Conservation (phyloP, 2,888 invertebrate species). For the Ptychoptera contaminata region DNA sequence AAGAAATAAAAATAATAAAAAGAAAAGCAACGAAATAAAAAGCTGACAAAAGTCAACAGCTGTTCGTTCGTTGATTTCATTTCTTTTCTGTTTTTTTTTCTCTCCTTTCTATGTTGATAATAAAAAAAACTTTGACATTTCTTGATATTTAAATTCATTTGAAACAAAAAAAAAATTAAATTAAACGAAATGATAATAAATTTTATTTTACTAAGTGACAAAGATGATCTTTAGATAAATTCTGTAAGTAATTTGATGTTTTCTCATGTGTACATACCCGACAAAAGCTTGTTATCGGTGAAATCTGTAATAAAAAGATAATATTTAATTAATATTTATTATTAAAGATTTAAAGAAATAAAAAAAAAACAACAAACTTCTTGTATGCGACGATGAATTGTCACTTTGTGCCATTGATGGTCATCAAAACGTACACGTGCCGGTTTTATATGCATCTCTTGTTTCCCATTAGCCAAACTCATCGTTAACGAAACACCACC, state of each 20-base stretch:
- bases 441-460: conserved; percentile 80
- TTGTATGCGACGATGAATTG: conserved; percentile 76
- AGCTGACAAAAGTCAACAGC: not conserved
- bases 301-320: conserved; percentile 51
- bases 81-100: too few species aligned
- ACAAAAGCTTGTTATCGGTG: conserved; percentile 74
- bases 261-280: conserved; percentile 42
- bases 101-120: not conserved
- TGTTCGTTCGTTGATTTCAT: too few species aligned
- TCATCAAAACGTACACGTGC: conserved; percentile 84
- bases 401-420: conserved; percentile 91
- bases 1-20: too few species aligned
- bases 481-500: conserved; percentile 79
- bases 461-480: conserved; percentile 78
- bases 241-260: not conserved
- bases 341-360: not conserved
- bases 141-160: not conserved
- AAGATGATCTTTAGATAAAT: not conserved
- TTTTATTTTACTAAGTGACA: not conserved
- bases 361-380: conserved; percentile 44
- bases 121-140: not conserved
- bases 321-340: not conserved
- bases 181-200: not conserved
- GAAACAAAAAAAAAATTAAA: not conserved
- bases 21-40: not conserved